phyloP scores from a whole-genome alignment of 2,797 vertebrate genomes.

The Gymnothorax reevesii region DNA sequence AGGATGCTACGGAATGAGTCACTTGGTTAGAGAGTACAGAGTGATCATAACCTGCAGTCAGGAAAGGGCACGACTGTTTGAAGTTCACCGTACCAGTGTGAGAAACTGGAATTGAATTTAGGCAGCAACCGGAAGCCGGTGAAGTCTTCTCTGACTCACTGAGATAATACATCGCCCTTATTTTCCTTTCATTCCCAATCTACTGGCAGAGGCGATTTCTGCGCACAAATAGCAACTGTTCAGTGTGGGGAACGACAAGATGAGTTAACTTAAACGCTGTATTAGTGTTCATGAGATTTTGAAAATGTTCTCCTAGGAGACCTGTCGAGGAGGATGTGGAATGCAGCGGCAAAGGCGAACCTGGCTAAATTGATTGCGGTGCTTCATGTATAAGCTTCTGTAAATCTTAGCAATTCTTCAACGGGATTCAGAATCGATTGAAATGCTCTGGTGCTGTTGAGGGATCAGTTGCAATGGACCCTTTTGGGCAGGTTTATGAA shows the following conservation, averaged over 20 bases:
- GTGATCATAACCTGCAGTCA: background rate
- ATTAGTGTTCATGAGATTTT: background rate
- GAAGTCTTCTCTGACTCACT: background rate
- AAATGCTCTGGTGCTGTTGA: slow-evolving; percentile 34
- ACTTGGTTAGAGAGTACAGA: background rate
- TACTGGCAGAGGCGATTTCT: background rate
- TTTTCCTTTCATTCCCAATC: background rate
- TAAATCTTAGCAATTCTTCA: slow-evolving; percentile 55
- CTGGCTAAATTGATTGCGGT: slow-evolving; percentile 50
- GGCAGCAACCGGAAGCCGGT: background rate
- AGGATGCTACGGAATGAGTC: background rate
- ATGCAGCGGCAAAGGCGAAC: slow-evolving; percentile 48
- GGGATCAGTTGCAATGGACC: no score
- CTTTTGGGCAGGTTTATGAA: slow-evolving; percentile 13
- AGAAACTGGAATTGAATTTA: background rate
- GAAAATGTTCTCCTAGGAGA: slow-evolving; percentile 18
- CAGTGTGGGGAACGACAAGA: background rate
- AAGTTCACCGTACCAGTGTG: background rate
- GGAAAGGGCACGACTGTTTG: background rate
- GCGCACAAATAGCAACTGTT: background rate
- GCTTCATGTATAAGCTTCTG: slow-evolving; percentile 46
- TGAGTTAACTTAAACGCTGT: background rate
- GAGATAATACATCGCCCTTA: background rate
- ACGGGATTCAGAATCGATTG: slow-evolving; percentile 53
- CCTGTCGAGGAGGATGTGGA: background rate